A percentile compares a stretch with the other conserved stretches of the same genome.
Conservation (phyloP, 2,113 vertebrate species). For the Pipra filicauda region DNA sequence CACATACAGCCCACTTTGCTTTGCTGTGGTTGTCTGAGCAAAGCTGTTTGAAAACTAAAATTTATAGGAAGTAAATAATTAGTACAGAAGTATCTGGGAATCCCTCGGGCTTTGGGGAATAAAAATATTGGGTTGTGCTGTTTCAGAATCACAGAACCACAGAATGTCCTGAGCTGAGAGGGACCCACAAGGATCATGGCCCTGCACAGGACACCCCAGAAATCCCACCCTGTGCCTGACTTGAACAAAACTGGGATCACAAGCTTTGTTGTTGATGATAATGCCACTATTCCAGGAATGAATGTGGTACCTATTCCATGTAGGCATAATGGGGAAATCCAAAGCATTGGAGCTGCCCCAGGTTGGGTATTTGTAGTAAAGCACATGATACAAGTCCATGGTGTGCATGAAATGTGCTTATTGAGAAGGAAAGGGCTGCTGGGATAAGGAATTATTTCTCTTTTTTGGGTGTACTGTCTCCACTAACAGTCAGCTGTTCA, state of each 20-base stretch:
- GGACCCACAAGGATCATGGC: background rate
- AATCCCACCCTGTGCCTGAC: background rate
- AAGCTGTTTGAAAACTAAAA: background rate
- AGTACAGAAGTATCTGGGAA: background rate
- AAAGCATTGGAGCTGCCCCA: background rate
- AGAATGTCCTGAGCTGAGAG: background rate
- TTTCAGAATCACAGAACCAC: background rate
- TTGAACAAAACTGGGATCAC: background rate
- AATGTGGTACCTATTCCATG: background rate
- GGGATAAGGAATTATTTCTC: background rate
- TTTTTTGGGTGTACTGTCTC: background rate
- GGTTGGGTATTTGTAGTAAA: no score
- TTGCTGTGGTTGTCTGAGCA: background rate
- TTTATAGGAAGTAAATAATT: background rate
- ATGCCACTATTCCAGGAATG: no score
- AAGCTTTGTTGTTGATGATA: background rate
- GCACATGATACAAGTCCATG: accelerated
- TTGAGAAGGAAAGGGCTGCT: background rate
- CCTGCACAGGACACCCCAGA: background rate
- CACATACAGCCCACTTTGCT: background rate
- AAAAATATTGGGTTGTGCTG: background rate
- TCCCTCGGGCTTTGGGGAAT: background rate
- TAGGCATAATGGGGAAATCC: background rate
- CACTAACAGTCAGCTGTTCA: background rate
- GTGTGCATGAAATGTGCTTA: accelerated